These are phyloP conservation scores for Frankliniella fusca DNA, from an alignment of 2,888 invertebrate species.

Conservation along the genomic window DNA sequence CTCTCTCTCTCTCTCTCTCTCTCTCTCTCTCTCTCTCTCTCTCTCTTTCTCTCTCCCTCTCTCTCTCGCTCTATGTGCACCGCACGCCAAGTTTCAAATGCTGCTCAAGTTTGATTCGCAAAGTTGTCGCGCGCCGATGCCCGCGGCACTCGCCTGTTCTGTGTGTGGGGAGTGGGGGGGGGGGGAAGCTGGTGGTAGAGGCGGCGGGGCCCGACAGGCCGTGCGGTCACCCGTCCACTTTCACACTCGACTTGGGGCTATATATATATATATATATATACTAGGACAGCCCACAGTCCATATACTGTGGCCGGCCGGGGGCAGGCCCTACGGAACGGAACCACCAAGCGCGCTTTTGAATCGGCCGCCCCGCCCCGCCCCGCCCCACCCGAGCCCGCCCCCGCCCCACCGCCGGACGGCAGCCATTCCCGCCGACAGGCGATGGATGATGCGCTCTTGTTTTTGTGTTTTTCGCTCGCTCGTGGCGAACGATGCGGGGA, in stretches of 20 bases:
- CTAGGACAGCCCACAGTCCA: not conserved
- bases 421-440: constrained; percentile 14
- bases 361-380: not conserved
- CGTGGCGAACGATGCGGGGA: not conserved
- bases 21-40: no score
- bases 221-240: not conserved
- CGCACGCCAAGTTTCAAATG: not conserved
- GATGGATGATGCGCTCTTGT: constrained; percentile 12
- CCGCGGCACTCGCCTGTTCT: not conserved
- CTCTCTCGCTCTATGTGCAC: not conserved
- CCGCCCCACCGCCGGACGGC: not conserved
- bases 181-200: not conserved
- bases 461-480: not conserved
- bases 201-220: no score
- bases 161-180: not conserved
- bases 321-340: not conserved
- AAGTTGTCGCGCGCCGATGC: not conserved
- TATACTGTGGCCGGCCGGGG: not conserved
- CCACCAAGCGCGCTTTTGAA: not conserved
- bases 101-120: constrained; percentile 8
- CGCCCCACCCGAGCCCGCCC: not conserved
- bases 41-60: no score
- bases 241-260: not conserved
- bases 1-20: no score
- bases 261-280: no score